Percentiles rank a stretch among this genome's conserved stretches.
These are phyloP conservation scores for Thereva unica DNA, from an alignment of 2,888 invertebrate species.

Conservation along the genomic window DNA sequence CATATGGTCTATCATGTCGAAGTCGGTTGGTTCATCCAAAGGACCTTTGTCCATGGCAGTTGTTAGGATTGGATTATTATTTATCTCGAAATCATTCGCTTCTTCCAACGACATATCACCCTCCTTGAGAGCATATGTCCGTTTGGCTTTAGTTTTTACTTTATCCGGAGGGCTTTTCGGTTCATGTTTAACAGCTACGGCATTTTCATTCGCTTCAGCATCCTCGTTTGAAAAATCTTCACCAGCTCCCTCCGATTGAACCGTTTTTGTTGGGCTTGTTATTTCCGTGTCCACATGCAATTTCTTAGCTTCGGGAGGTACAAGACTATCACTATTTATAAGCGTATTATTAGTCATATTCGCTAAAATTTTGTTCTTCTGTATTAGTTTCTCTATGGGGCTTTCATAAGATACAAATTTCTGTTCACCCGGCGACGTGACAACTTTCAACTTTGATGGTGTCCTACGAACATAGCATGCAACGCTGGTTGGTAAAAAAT, in stretches of 20 bases:
- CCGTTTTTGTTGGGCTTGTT: background rate
- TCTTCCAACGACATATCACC: too few relatives aligned
- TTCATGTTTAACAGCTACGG: background rate
- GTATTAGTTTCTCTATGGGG: conserved; percentile 54
- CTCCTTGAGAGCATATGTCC: too few relatives aligned
- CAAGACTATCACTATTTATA: background rate
- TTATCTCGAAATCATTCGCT: background rate
- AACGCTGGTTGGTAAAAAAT: conserved; percentile 38
- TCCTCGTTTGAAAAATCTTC: background rate
- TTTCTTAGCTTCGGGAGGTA: background rate
- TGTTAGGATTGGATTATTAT: background rate
- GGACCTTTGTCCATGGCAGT: background rate
- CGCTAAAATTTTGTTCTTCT: conserved; percentile 49
- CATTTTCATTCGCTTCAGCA: background rate
- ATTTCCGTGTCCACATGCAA: background rate
- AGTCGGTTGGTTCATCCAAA: background rate
- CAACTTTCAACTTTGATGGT: conserved; percentile 38
- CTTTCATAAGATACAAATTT: conserved; percentile 48
- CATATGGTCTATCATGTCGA: conserved; percentile 2
- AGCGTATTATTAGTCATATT: background rate
- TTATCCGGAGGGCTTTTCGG: too few relatives aligned
- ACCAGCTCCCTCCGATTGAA: too few relatives aligned
- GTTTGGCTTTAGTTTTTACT: too few relatives aligned
- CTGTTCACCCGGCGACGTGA: conserved; percentile 38
- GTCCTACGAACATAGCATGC: conserved; percentile 33